Evolutionary conservation across 2,888 invertebrate genomes (phyloP).

Genomic region (Eretmocerus hayati): DNA sequence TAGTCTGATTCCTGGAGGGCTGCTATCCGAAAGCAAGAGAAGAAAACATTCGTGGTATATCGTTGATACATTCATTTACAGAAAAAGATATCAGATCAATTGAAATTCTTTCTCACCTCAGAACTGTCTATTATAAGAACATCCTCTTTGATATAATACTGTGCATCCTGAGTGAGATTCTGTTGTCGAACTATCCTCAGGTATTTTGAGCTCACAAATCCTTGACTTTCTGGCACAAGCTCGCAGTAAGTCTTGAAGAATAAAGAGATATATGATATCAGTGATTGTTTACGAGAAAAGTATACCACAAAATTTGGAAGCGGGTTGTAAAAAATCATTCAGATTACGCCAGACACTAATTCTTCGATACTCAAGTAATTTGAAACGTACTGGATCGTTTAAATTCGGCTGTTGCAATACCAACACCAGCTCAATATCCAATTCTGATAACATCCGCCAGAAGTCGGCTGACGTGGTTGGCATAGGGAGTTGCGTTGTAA

Average conservation of each 20-base stretch:
- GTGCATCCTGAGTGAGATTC: slow-evolving; percentile 11
- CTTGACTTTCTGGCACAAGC: slow-evolving; percentile 29
- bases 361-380: background rate
- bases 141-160: slow-evolving; percentile 25
- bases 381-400: slow-evolving; percentile 37
- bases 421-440: slow-evolving; percentile 42
- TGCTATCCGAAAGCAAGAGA: slow-evolving; percentile 5
- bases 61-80: too few relatives aligned
- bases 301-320: too few relatives aligned
- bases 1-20: slow-evolving; percentile 7
- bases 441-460: slow-evolving; percentile 47
- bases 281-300: too few relatives aligned
- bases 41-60: too few relatives aligned
- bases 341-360: background rate
- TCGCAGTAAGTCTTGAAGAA: slow-evolving; percentile 33
- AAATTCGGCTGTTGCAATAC: slow-evolving; percentile 43
- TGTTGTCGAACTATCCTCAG: slow-evolving; percentile 28
- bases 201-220: slow-evolving; percentile 31
- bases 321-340: background rate
- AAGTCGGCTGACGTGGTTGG: slow-evolving; percentile 47
- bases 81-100: too few relatives aligned
- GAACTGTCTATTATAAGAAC: slow-evolving; percentile 28
- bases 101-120: too few relatives aligned
- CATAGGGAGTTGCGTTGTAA: slow-evolving; percentile 48
- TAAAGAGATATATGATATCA: too few relatives aligned